phyloP scores from a whole-genome alignment of 2,113 vertebrate genomes.

The Cynocephalus volans region DNA sequence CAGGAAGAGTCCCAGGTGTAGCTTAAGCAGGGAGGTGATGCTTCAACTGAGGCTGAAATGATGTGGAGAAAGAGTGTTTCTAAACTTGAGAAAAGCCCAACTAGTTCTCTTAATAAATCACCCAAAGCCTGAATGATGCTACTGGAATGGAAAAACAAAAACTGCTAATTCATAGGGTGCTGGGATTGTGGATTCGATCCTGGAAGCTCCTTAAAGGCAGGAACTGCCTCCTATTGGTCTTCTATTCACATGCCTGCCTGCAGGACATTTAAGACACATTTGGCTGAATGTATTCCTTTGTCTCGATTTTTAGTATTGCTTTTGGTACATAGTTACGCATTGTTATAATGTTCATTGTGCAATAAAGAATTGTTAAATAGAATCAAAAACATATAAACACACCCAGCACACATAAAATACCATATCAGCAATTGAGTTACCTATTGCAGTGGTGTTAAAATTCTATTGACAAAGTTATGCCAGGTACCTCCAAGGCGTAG shows the following conservation, averaged over 20 bases:
- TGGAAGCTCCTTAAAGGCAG: neutral
- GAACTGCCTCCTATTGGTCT: neutral
- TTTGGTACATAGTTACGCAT: neutral
- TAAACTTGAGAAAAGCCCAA: neutral
- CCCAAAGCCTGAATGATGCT: neutral
- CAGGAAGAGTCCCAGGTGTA: neutral
- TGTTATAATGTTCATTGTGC: neutral
- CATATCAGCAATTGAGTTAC: neutral
- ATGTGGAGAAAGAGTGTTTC: neutral
- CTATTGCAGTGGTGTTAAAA: neutral
- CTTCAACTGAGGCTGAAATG: neutral
- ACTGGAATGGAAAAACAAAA: slow-evolving; percentile 14
- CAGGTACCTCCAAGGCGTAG: neutral
- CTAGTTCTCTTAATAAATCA: neutral
- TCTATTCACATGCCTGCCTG: neutral
- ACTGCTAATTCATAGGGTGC: neutral
- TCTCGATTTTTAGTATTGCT: slow-evolving; percentile 4
- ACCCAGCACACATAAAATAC: neutral
- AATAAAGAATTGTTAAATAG: slow-evolving; percentile 16
- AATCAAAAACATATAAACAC: neutral
- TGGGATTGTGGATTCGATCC: neutral
- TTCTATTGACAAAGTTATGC: neutral
- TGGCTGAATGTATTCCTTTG: neutral
- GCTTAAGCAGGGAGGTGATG: neutral
- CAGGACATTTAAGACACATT: neutral